phyloP scores from a whole-genome alignment of 2,113 vertebrate genomes.

The Campylomormyrus numenius region DNA sequence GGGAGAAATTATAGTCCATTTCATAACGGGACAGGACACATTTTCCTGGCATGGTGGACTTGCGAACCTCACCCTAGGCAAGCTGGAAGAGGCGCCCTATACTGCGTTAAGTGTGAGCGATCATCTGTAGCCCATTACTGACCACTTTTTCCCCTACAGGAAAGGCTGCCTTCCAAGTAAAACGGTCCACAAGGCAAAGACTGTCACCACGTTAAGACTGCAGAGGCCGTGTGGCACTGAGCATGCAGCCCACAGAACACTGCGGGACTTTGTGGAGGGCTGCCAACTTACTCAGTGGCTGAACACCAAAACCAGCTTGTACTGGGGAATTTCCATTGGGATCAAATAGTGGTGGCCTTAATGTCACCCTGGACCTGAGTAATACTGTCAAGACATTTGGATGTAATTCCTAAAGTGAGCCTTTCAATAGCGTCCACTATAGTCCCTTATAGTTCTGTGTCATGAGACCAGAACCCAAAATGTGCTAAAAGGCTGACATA shows the following conservation, averaged over 20 bases:
- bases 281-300: neutral
- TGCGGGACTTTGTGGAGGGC: neutral
- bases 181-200: neutral
- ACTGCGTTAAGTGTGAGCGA: neutral
- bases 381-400: neutral
- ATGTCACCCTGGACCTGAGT: neutral
- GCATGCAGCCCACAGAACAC: neutral
- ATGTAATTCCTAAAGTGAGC: neutral
- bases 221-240: neutral
- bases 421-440: neutral
- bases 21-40: neutral
- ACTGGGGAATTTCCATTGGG: neutral
- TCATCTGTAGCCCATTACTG: slow-evolving; percentile 1
- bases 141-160: neutral
- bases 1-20: neutral
- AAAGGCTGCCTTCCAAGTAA: slow-evolving; percentile 1
- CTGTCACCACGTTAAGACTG: neutral
- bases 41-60: slow-evolving; percentile 8
- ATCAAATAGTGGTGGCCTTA: neutral
- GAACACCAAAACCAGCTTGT: neutral
- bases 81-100: neutral
- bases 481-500: neutral
- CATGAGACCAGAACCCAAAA: neutral
- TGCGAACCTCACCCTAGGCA: neutral
- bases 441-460: neutral